Evolutionary conservation across 2,797 vertebrate species (phyloP).

Genomic region (Craterocephalus amniculus): DNA sequence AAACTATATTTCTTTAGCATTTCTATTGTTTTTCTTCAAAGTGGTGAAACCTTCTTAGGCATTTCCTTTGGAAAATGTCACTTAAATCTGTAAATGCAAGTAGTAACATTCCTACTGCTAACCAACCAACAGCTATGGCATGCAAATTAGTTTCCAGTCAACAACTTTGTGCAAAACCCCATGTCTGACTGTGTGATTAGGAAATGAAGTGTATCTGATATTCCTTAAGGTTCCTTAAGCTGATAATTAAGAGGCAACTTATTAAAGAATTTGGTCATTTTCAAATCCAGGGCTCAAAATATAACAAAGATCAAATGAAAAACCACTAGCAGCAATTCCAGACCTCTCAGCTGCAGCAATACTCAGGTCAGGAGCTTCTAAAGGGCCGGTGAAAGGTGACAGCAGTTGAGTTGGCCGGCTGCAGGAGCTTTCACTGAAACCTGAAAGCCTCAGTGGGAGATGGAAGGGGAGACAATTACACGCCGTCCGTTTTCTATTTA

Average conservation of each 20-base stretch:
- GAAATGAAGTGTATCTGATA: neutral
- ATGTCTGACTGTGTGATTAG: neutral
- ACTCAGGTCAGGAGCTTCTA: conserved; percentile 20
- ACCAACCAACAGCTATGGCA: too few species aligned
- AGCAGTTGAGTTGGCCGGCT: neutral
- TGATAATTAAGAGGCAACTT: neutral
- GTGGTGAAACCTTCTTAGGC: too few species aligned
- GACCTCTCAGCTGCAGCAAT: conserved; percentile 15
- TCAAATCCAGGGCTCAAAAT: neutral
- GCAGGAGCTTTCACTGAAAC: conserved; percentile 44
- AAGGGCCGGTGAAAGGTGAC: conserved; percentile 41
- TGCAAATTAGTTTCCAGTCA: too few species aligned
- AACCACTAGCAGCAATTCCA: neutral
- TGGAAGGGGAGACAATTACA: conserved; percentile 79
- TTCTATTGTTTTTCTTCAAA: too few species aligned
- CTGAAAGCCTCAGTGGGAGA: conserved; percentile 85
- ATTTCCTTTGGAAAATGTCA: too few species aligned
- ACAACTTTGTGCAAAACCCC: too few species aligned
- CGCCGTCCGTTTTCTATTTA: conserved; percentile 77
- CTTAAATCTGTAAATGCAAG: too few species aligned
- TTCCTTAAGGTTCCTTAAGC: neutral
- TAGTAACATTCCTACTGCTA: too few species aligned
- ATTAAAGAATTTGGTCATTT: too few species aligned
- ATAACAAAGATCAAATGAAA: neutral
- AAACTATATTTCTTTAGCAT: too few species aligned